Evolutionary conservation across 1,140 invertebrate genomes (phyloP).

Genomic region (Sesamia nonagrioides): DNA sequence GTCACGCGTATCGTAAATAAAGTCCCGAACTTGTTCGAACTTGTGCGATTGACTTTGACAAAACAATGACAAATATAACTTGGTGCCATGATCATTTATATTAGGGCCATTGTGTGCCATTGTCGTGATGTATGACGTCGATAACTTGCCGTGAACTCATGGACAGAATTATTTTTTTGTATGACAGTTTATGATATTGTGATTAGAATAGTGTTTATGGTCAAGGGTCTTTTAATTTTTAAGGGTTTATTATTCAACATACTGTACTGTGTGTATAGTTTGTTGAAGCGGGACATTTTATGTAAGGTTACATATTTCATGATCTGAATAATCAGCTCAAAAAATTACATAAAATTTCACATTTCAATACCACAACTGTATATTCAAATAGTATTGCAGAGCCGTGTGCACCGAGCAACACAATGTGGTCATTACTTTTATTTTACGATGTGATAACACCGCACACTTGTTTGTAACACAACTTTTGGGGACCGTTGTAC

Average conservation of each 20-base stretch:
- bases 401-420: constrained; percentile 48
- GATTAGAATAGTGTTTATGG: neutral
- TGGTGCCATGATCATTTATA: constrained; percentile 1
- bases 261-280: too few species aligned
- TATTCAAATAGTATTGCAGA: constrained; percentile 40
- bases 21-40: neutral
- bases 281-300: too few species aligned
- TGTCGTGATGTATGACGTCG: neutral
- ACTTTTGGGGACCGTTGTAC: constrained; percentile 63
- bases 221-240: too few species aligned
- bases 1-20: neutral
- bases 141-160: neutral
- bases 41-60: constrained; percentile 8
- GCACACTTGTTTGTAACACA: constrained; percentile 57
- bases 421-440: constrained; percentile 68
- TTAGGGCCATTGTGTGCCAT: neutral
- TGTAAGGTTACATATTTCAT: too few species aligned
- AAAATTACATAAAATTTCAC: constrained; percentile 4
- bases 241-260: too few species aligned
- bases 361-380: constrained; percentile 28
- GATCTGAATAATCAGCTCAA: neutral
- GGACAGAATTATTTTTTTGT: neutral
- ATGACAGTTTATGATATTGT: neutral
- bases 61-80: constrained; percentile 13
- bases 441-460: constrained; percentile 74